phyloP scores from a whole-genome alignment of 1,140 invertebrate species.

The Platorchestia sp. region DNA sequence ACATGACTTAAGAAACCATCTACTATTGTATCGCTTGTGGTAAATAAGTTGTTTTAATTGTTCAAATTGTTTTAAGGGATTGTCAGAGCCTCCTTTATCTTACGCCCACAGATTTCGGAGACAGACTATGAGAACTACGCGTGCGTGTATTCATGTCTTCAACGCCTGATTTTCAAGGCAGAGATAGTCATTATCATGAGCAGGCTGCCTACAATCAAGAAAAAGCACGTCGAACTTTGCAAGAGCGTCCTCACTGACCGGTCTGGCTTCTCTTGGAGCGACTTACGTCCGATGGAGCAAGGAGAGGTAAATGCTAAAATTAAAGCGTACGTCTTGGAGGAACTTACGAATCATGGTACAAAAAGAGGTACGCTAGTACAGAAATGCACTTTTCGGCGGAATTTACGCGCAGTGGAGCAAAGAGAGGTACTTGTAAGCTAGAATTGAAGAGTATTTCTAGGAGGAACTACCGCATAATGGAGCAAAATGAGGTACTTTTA shows the following conservation, averaged over 20 bases:
- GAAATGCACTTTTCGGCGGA: too few species aligned
- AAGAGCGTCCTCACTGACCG: neutral
- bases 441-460: too few species aligned
- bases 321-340: neutral
- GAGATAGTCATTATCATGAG: neutral
- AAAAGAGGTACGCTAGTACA: neutral
- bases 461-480: too few species aligned
- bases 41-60: neutral
- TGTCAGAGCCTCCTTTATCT: neutral
- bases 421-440: too few species aligned
- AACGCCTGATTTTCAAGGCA: neutral
- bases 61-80: neutral
- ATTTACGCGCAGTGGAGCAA: too few species aligned
- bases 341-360: neutral
- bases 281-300: neutral
- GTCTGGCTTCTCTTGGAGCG: neutral
- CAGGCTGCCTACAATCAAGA: neutral
- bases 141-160: slow-evolving; percentile 14
- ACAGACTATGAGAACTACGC: slow-evolving; percentile 43
- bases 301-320: neutral
- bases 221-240: neutral
- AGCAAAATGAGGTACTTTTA: too few species aligned
- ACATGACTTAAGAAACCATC: too few species aligned
- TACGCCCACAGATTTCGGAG: neutral
- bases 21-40: too few species aligned